These are phyloP conservation scores for Odocoileus hemionus DNA, from an alignment of 2,113 vertebrate species.

Conservation along the genomic window DNA sequence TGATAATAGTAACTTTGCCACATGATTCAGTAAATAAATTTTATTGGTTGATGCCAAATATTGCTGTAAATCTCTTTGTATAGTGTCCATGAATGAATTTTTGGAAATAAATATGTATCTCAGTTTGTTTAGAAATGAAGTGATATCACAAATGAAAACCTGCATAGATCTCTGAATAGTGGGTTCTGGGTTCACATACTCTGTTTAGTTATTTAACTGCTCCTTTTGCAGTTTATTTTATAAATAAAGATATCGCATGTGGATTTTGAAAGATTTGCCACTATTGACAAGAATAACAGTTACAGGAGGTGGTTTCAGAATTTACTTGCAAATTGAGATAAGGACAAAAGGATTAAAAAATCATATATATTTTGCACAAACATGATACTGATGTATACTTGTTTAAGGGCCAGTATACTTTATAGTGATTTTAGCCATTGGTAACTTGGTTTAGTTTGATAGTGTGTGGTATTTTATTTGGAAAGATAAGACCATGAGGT, in stretches of 20 bases:
- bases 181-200: conserved; percentile 43
- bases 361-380: conserved; percentile 46
- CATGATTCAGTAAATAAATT: conserved; percentile 41
- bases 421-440: conserved; percentile 49
- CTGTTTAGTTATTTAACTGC: conserved; percentile 48
- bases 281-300: conserved; percentile 9
- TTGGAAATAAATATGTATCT: conserved; percentile 48
- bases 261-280: conserved; percentile 30
- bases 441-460: conserved; percentile 50
- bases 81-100: conserved; percentile 29
- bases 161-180: conserved; percentile 22
- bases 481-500: conserved; percentile 32
- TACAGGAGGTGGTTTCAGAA: conserved; percentile 29
- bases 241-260: conserved; percentile 37
- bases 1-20: conserved; percentile 31
- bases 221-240: conserved; percentile 70
- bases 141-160: conserved; percentile 31
- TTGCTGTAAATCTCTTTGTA: conserved; percentile 48
- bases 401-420: conserved; percentile 28
- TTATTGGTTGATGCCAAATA: conserved; percentile 50
- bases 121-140: conserved; percentile 31
- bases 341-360: conserved; percentile 36
- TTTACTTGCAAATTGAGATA: conserved; percentile 47
- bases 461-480: conserved; percentile 32
- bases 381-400: background rate